Evolutionary conservation across 2,888 invertebrate genomes (phyloP).

Genomic region (Caenorhabditis japonica): DNA sequence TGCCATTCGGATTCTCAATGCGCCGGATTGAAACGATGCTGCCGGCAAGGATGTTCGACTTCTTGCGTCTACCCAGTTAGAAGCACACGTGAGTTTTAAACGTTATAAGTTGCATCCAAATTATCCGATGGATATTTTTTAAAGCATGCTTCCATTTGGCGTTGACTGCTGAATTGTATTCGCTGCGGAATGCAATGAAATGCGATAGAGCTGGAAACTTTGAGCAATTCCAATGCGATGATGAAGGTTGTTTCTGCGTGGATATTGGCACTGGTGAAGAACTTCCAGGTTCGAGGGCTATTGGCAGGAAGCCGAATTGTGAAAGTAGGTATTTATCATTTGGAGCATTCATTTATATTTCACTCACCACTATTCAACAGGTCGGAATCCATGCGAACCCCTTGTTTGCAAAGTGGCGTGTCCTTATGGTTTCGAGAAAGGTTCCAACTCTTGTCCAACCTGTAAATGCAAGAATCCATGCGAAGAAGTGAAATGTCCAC

Average conservation of each 20-base stretch:
- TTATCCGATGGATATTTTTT: background rate
- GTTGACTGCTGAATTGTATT: conserved; percentile 68
- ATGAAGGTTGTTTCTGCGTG: conserved; percentile 71
- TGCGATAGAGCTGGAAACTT: conserved; percentile 71
- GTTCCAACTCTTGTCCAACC: conserved; percentile 66
- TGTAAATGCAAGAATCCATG: conserved; percentile 73
- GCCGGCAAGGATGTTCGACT: conserved; percentile 65
- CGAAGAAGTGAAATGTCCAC: conserved; percentile 64
- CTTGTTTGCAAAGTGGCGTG: conserved; percentile 60
- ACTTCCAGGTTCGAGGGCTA: conserved; percentile 60
- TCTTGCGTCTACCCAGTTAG: conserved; percentile 64
- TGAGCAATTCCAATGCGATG: conserved; percentile 71
- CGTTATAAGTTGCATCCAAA: background rate
- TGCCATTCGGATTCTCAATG: conserved; percentile 68
- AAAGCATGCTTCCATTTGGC: conserved; percentile 70
- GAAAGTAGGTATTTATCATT: conserved; percentile 17
- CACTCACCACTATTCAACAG: too few species aligned
- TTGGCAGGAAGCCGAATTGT: conserved; percentile 61
- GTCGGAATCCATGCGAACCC: conserved; percentile 47
- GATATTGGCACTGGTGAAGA: conserved; percentile 67
- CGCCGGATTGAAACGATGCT: conserved; percentile 67
- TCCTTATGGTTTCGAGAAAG: conserved; percentile 63
- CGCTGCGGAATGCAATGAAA: conserved; percentile 54
- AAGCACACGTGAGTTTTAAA: conserved; percentile 60
- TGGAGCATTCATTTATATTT: background rate